These are phyloP conservation scores for Catharus ustulatus DNA, from an alignment of 2,797 vertebrate genomes.

Conservation along the genomic window DNA sequence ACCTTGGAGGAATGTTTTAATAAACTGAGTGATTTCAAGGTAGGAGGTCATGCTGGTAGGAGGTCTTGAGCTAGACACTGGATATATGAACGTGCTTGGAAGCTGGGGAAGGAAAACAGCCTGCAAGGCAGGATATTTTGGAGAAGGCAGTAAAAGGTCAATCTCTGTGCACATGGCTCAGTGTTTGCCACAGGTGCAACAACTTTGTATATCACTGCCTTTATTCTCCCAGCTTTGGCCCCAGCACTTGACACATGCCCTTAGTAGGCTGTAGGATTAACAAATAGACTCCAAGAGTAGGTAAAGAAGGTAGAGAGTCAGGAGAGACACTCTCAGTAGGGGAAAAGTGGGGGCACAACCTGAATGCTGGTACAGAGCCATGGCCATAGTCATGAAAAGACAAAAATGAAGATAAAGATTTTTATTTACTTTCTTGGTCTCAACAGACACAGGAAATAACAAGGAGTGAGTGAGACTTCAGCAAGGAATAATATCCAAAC, in stretches of 20 bases:
- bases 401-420: not conserved
- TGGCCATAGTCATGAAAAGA: not conserved
- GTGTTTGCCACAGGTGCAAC: conserved; percentile 15
- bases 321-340: not conserved
- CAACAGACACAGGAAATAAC: not conserved
- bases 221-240: not conserved
- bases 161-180: not conserved
- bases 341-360: not conserved
- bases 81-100: not conserved
- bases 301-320: not conserved
- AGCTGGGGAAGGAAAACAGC: not conserved
- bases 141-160: conserved; percentile 32
- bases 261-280: not conserved
- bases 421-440: not conserved
- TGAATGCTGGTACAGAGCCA: not conserved
- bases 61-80: not conserved
- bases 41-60: conserved; percentile 60
- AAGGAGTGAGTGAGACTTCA: not conserved
- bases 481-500: not conserved
- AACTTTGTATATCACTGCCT: not conserved
- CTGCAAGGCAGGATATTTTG: conserved; percentile 10
- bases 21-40: conserved; percentile 33
- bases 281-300: not conserved
- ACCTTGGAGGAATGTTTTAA: conserved; percentile 29
- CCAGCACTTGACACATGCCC: not conserved